Percentiles rank a stretch among this genome's conserved stretches.
Evolutionary conservation across 2,113 vertebrate species (phyloP).

Genomic region (Siniperca knerii): DNA sequence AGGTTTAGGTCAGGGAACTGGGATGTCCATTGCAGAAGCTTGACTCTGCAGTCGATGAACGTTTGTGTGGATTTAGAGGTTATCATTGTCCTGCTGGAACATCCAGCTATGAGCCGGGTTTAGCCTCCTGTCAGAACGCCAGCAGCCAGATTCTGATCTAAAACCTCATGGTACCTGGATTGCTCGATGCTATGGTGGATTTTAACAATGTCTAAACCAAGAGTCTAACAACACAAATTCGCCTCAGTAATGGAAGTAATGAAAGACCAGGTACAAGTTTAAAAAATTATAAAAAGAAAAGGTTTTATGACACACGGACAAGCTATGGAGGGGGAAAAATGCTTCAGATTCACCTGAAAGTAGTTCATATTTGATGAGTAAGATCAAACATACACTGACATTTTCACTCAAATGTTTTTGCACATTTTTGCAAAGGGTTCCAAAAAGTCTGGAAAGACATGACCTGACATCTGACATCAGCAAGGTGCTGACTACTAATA

Average conservation of each 20-base stretch:
- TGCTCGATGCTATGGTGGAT: neutral
- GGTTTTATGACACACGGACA: conserved; percentile 1
- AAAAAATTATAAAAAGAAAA: neutral
- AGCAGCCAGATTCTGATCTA: neutral
- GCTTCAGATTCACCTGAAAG: conserved; percentile 8
- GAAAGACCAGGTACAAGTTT: neutral
- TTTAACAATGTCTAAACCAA: neutral
- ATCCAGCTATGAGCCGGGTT: neutral
- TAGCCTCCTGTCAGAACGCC: neutral
- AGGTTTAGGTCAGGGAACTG: neutral
- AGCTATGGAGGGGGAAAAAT: neutral
- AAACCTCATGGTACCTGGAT: neutral
- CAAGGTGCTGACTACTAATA: neutral
- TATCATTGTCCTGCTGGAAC: neutral
- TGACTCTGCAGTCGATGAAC: neutral
- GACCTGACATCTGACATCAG: conserved; percentile 15
- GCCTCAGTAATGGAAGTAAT: too few relatives aligned
- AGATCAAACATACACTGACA: conserved; percentile 25
- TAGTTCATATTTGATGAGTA: conserved; percentile 27
- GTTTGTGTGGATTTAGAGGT: conserved; percentile 1
- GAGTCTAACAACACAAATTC: neutral
- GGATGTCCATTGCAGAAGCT: neutral
- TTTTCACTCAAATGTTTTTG: conserved; percentile 1
- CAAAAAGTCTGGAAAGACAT: conserved; percentile 2
- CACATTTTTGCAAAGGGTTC: conserved; percentile 2